Conservation (phyloP, 2,797 vertebrate genomes). For the Rhabdophis nuchalis region DNA sequence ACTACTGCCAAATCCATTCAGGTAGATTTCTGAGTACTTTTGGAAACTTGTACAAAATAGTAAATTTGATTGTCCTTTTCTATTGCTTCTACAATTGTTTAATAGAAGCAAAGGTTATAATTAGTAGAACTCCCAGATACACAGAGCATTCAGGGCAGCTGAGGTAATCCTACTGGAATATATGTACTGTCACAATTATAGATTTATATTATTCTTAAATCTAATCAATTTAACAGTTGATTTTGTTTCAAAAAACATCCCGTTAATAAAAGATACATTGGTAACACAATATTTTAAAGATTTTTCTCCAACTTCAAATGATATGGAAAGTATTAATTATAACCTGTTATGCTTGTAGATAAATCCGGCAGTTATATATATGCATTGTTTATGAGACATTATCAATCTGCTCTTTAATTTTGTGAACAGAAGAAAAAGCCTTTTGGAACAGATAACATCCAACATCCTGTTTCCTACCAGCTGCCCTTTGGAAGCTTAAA, state of each 20-base stretch:
- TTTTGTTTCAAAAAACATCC: constrained; percentile 18
- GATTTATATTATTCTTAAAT: neutral
- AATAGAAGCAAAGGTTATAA: neutral
- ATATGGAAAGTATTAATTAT: constrained; percentile 13
- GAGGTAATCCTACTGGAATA: neutral
- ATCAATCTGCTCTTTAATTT: neutral
- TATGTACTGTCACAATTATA: neutral
- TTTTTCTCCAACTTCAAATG: constrained; percentile 1
- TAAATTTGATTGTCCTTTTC: neutral
- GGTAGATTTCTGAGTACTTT: neutral
- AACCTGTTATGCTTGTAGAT: neutral
- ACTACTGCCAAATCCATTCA: neutral
- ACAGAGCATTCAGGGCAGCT: neutral
- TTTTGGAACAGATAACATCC: neutral
- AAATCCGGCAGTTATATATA: neutral
- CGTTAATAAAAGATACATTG: neutral
- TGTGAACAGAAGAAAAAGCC: neutral
- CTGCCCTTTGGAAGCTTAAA: neutral
- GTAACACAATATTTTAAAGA: neutral
- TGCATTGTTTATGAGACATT: neutral
- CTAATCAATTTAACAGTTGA: neutral
- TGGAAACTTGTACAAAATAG: neutral
- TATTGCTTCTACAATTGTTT: neutral
- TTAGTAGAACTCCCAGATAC: neutral
- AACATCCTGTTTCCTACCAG: neutral